Conservation (phyloP, 2,113 vertebrate species). For the Sinocyclocheilus maitianheensis region DNA sequence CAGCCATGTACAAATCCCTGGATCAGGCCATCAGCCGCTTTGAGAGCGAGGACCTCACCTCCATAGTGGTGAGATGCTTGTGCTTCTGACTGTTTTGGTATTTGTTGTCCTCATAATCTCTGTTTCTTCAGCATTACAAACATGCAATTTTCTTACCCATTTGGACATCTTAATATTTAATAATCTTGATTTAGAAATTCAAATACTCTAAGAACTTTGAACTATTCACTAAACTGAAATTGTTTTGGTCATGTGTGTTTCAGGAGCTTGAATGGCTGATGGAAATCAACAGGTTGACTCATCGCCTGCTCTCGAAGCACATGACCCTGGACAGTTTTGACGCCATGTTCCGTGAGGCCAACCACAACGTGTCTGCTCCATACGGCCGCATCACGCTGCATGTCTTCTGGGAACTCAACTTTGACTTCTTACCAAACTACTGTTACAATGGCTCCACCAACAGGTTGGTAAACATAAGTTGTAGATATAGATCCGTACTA, state of each 20-base stretch:
- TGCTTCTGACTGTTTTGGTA: background rate
- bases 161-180: too few species aligned
- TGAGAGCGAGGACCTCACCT: slow-evolving; percentile 97
- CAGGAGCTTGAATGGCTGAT: slow-evolving; percentile 98
- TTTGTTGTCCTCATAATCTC: background rate
- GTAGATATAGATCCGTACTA: background rate
- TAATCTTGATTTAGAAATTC: background rate
- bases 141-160: too few species aligned
- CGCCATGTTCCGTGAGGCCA: slow-evolving; percentile 99
- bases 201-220: background rate
- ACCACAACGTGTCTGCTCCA: slow-evolving; percentile 96
- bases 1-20: slow-evolving; percentile 97
- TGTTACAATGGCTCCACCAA: slow-evolving; percentile 97
- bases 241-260: slow-evolving; percentile 30
- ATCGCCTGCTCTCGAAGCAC: slow-evolving; percentile 94
- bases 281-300: slow-evolving; percentile 96
- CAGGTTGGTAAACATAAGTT: slow-evolving; percentile 75
- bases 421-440: too few species aligned
- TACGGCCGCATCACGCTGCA: slow-evolving; percentile 90
- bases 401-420: too few species aligned
- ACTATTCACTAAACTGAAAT: background rate
- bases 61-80: slow-evolving; percentile 89
- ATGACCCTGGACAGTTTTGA: slow-evolving; percentile 99
- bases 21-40: slow-evolving; percentile 99
- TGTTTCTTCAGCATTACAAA: background rate